These are phyloP conservation scores for Perognathus longimembris DNA, from an alignment of 2,113 vertebrate species.

Conservation along the genomic window DNA sequence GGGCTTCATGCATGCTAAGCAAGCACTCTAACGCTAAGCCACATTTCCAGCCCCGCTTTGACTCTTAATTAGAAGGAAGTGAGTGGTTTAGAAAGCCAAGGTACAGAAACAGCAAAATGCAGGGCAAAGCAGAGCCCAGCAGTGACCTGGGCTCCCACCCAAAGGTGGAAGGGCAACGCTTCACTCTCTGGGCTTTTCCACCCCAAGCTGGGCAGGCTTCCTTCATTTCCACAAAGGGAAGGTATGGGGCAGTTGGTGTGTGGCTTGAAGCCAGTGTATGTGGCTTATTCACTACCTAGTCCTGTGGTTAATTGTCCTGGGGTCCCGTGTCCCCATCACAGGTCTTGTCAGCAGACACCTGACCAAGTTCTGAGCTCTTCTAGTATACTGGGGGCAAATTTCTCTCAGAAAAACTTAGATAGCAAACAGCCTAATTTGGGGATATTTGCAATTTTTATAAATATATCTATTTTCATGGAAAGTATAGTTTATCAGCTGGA, in stretches of 20 bases:
- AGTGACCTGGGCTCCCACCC: neutral
- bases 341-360: neutral
- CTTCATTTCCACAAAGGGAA: neutral
- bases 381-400: neutral
- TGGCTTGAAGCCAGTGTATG: neutral
- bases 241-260: neutral
- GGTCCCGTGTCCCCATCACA: neutral
- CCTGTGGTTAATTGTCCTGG: neutral
- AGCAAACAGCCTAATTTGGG: neutral
- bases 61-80: neutral
- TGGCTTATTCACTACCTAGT: neutral
- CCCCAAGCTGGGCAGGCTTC: neutral
- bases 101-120: neutral
- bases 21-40: too few species aligned
- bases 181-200: neutral
- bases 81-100: neutral
- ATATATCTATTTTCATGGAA: neutral
- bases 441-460: neutral
- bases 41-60: too few species aligned
- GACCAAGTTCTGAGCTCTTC: neutral
- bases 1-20: too few species aligned
- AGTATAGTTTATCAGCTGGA: neutral
- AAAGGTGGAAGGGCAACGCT: neutral
- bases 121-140: neutral
- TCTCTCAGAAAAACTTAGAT: constrained; percentile 31